Evolutionary conservation across 2,888 invertebrate genomes (phyloP), one percentile per base, ranked within the genome.

Genomic region (Agrotis ipsilon): DNA sequence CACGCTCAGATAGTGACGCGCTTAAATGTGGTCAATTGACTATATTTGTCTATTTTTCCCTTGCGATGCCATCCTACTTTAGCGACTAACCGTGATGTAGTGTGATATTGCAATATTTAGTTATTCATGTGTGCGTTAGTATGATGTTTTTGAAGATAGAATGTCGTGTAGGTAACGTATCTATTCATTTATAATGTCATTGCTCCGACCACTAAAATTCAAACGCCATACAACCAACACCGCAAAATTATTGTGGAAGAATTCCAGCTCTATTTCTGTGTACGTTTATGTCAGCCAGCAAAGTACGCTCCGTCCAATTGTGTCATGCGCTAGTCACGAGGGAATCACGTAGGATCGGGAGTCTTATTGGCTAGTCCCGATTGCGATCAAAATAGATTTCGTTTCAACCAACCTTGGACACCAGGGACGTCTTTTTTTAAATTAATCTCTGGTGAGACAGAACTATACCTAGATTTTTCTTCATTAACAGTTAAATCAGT

Each of bases 311-410:
- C 19, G 58, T 70, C 46, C 60, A 80, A 78, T 73, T 71, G 54
- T 82, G 71, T 62, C 54, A 68, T 57, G 57, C 6, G 19, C 32
- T 67, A 32, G 70, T 67, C 68, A 67, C 80, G 54, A 21, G 78
- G 82, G 81, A 78, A 57, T 64, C 57, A 46, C 49, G 72, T 64
- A 52, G 51, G 52, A 64, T 81, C 19, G 51, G n/a, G 46, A 78
- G 54, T 63, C 59, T 77, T 78, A 81, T 57, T 78, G 48, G 55
- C 55, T 66, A 11, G 52, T 24, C 39, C 24, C 46, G 49, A 67
- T 81, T 54, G 72, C 48, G 18, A 64, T 61, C 48, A 71, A 77
- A 81, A 67, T 81, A 72, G 48, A 71, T 67, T 66, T 45, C 13
- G 49, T 14, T 62, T 48, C 61, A 51, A 57, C 39, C 14, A 59